These are phyloP conservation scores for Littorina saxatilis DNA, from an alignment of 1,140 invertebrate species.

Conservation along the genomic window DNA sequence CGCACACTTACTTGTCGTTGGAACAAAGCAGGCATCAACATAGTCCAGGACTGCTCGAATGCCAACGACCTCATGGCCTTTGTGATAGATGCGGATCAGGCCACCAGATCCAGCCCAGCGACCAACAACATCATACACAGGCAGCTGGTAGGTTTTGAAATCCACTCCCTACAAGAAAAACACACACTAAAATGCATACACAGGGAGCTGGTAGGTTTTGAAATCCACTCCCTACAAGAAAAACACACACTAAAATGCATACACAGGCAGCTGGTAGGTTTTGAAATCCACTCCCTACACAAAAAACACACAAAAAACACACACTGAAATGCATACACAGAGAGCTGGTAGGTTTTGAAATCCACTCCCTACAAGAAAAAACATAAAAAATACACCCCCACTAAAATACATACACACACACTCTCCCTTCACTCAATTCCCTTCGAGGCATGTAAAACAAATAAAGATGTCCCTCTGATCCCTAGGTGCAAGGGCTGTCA, in stretches of 20 bases:
- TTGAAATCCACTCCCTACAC: too few relatives aligned
- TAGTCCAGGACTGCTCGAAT: constrained; percentile 37
- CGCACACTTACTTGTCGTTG: not conserved
- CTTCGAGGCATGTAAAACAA: not conserved
- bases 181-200: too few relatives aligned
- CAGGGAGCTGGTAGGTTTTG: too few relatives aligned
- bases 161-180: constrained; percentile 26
- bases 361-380: not conserved
- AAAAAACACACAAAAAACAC: not conserved
- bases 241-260: too few relatives aligned
- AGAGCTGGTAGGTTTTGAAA: too few relatives aligned
- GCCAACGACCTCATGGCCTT: constrained; percentile 22
- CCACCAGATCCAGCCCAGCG: constrained; percentile 36
- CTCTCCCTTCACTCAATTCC: too few relatives aligned
- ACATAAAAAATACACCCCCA: too few relatives aligned
- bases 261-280: too few relatives aligned
- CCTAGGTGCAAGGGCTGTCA: too few relatives aligned
- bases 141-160: not conserved
- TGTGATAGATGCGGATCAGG: constrained; percentile 28
- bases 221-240: not conserved
- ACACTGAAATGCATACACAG: not conserved
- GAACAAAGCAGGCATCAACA: constrained; percentile 9
- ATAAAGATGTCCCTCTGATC: not conserved
- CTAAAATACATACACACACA: too few relatives aligned
- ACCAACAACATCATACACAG: constrained; percentile 36